These are phyloP conservation scores for Arrhopalites spinosus DNA, from an alignment of 2,888 invertebrate species.

Conservation along the genomic window DNA sequence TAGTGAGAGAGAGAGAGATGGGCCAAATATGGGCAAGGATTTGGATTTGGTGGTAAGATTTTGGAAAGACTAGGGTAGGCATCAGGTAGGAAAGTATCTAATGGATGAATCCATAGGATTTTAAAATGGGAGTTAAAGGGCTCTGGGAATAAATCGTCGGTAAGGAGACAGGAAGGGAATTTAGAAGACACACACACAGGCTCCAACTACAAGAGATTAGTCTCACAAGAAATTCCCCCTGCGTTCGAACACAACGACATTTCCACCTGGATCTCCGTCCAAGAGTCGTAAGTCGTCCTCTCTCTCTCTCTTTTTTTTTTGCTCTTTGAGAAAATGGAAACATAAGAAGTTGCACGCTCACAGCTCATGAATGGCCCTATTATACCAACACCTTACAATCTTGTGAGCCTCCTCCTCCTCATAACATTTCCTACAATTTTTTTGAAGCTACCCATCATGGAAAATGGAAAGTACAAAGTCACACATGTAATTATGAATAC, in stretches of 20 bases:
- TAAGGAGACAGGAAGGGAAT: slow-evolving; percentile 35
- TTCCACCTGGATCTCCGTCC: slow-evolving; percentile 31
- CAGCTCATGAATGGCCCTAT: slow-evolving; percentile 37
- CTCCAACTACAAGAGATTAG: slow-evolving; percentile 25
- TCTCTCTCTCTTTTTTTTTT: neutral
- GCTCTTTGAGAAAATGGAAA: slow-evolving; percentile 29
- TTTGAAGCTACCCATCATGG: neutral
- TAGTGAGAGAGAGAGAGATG: neutral
- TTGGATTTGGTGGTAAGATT: neutral
- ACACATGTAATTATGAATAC: slow-evolving; percentile 14
- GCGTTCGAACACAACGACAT: slow-evolving; percentile 29
- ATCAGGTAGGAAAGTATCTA: slow-evolving; percentile 11
- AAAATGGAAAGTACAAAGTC: neutral
- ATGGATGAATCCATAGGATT: slow-evolving; percentile 20
- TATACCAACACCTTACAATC: slow-evolving; percentile 22
- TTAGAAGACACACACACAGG: slow-evolving; percentile 15
- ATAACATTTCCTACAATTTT: neutral
- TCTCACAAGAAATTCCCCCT: slow-evolving; percentile 26
- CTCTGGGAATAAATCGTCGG: slow-evolving; percentile 31
- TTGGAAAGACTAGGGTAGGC: neutral
- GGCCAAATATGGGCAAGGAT: neutral
- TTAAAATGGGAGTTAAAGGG: slow-evolving; percentile 15
- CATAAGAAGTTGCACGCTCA: slow-evolving; percentile 27
- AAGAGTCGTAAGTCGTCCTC: neutral
- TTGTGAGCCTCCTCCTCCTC: too few relatives aligned